Base-by-base conservation (phyloP, 2,888 invertebrate species). In the Rotaria sp. region DNA sequence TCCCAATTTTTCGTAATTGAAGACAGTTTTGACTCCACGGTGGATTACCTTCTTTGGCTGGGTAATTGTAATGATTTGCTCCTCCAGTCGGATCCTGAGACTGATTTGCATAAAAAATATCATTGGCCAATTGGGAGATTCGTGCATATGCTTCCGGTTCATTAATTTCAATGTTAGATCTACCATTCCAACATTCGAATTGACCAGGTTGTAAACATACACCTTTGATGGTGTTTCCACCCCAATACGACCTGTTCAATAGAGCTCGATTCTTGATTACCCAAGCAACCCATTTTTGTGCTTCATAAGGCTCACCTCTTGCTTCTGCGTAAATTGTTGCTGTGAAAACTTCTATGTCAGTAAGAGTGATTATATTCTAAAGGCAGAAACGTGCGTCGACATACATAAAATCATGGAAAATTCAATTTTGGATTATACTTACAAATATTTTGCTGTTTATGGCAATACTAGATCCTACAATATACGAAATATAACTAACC, bases 141-240 rank as follows among this genome's bases (percentile, higher is more conserved):
- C 1, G 0, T 15, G 1, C 7, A 38, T 55, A 48, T 30, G 3
- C n/a, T 57, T 4, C n/a, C 24, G 18, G 26, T 24, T 84, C 50
- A 50, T n/a, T 7, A 10, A 84, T 84, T 13, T 84, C 26, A 84
- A 84, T 84, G 30, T 41, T 7, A 15, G 7, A 2, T 38, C 24
- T 21, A 26, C 26, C 55, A 41, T 84, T 52, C 84, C 84, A 84
- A 41, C 84, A 84, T 84, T 84, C 55, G 18, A 84, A 84, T 57
- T 84, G 84, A 48, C 84, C 52, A 3, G 45, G 45, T 48, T 84
- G n/a, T 57, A 52, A 41, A 18, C 84, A 84, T 2, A 84, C 84
- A 84, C 11, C 30, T 26, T 84, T 74, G 3, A 48, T 67, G 30
- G 74, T 18, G 21, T 24, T 67, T 80, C 84, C 84, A 35, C 84